A percentile compares a stretch with the other conserved stretches of the same genome.
These are phyloP conservation scores for Hyposoter dolosus DNA, from an alignment of 2,888 invertebrate genomes.

Conservation along the genomic window DNA sequence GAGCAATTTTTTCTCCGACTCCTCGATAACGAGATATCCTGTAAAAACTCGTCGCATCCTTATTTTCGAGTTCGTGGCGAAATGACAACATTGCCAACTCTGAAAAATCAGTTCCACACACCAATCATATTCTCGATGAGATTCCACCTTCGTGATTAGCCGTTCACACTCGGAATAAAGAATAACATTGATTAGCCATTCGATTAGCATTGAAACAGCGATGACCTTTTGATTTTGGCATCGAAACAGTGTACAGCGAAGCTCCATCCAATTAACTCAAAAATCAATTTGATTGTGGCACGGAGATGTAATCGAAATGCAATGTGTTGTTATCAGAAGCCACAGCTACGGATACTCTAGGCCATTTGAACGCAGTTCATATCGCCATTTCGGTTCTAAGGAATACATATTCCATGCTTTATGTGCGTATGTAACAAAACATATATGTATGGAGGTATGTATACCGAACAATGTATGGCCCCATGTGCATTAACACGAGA, in stretches of 20 bases:
- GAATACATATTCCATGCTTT: neutral
- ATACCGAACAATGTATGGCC: neutral
- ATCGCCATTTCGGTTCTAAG: neutral
- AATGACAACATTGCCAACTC: no score
- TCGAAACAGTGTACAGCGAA: neutral
- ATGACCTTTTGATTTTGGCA: neutral
- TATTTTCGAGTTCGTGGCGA: no score
- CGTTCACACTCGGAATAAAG: neutral
- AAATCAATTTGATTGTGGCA: constrained; percentile 32
- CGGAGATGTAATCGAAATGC: constrained; percentile 41
- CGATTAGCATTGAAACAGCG: neutral
- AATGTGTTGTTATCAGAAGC: constrained; percentile 35
- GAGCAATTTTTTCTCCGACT: no score
- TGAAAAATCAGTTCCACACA: no score
- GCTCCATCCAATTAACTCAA: constrained; percentile 25
- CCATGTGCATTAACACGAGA: constrained; percentile 8
- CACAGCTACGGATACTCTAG: neutral
- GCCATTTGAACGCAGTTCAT: constrained; percentile 21
- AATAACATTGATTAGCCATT: neutral
- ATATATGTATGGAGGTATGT: neutral
- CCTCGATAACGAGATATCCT: no score
- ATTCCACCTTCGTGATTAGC: no score
- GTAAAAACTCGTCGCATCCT: no score
- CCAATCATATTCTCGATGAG: neutral
- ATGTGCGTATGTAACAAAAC: neutral